Evolutionary conservation across 2,797 vertebrate genomes (phyloP).

Genomic region (Amazona ochrocephala): DNA sequence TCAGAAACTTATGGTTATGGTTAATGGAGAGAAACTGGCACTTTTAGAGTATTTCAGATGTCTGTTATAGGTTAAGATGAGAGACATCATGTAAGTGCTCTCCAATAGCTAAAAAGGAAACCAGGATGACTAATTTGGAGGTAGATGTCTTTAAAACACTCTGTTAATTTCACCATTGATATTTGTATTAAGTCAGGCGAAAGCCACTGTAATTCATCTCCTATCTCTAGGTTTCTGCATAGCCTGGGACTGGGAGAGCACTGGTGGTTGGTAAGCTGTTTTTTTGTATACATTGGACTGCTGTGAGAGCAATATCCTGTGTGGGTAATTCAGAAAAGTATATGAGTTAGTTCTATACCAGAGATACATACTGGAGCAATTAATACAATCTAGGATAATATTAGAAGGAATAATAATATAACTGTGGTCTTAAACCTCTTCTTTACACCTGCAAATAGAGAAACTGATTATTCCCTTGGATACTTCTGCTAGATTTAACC

Average conservation of each 20-base stretch:
- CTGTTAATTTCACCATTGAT: not conserved
- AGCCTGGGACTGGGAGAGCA: not conserved
- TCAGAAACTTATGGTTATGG: not conserved
- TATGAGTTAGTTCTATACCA: not conserved
- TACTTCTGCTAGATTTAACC: not conserved
- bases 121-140: not conserved
- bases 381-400: not conserved
- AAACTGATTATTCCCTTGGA: slow-evolving; percentile 22
- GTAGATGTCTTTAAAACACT: not conserved
- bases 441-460: slow-evolving; percentile 20
- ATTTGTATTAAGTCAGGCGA: not conserved
- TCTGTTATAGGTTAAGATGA: not conserved
- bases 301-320: not conserved
- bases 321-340: not conserved
- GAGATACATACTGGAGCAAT: not conserved
- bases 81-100: not conserved
- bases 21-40: not conserved
- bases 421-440: slow-evolving; percentile 6
- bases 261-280: not conserved
- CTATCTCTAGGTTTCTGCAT: not conserved
- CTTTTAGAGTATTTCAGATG: not conserved
- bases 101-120: not conserved
- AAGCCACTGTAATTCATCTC: not conserved
- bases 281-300: not conserved
- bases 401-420: slow-evolving; percentile 8